Base-by-base conservation (phyloP, 2,888 invertebrate species). In the Drosophila peninsularis region DNA sequence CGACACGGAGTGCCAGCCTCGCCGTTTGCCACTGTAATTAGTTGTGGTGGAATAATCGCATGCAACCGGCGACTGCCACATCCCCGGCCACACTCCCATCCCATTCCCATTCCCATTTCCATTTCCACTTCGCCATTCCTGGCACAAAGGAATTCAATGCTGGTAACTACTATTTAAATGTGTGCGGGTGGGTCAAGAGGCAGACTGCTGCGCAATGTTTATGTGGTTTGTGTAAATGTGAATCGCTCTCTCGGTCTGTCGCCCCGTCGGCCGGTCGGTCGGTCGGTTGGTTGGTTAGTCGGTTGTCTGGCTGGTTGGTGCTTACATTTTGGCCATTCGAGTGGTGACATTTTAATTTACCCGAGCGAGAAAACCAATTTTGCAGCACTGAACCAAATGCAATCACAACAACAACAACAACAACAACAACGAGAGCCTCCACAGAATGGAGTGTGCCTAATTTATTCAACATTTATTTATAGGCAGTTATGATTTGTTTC, bases 31-130 rank as follows among this genome's bases (percentile, higher is more conserved):
- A 88, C 84, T 85, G 86, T 85, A 85, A 85, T 85, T 85, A 85
- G 88, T 85, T 85, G 84, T 88, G 84, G 84, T 88, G 69, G 70
- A 88, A 85, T 85, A 85, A 85, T 88, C 88, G 78, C 86, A 80
- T 82, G 77, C 55, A 14, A 11, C 44, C 34, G 44, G 32, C 45
- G 19, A 54, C 30, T 30, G 30, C 54, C 19, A 39, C 41, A 30
- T 17, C 17, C 37, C 11, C n/a, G 0, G 42, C n/a, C 62, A 44
- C 62, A 36, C 24, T 5, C 14, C 17, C 44, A 24, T 11, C 27
- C 5, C 21, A 13, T 32, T 10, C 50, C 11, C 21, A n/a, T 10
- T n/a, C 10, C 21, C 24, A 10, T 11, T 32, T 5, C 32, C 27
- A 27, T 11, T 30, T 7, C 30, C 30, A 10, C 11, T 42, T 21